Evolutionary conservation across 2,113 vertebrate species (phyloP).

Genomic region (Centrocercus urophasianus): DNA sequence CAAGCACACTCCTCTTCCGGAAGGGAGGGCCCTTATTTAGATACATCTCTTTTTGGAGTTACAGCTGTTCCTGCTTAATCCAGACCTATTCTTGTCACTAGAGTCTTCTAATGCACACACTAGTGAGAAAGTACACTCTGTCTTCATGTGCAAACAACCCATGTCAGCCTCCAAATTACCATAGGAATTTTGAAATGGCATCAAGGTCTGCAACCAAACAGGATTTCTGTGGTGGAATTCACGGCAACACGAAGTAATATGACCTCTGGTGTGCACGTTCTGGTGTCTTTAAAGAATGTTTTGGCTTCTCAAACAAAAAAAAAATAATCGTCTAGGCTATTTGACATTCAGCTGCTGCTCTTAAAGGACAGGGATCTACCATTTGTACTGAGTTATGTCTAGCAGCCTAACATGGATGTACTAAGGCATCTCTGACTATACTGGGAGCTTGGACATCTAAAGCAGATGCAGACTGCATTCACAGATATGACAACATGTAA

Average conservation of each 20-base stretch:
- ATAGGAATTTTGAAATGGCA: neutral
- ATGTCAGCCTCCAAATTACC: rapidly evolving
- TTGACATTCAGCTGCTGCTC: neutral
- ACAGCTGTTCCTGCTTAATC: neutral
- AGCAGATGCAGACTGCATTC: neutral
- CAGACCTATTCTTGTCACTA: neutral
- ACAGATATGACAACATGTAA: neutral
- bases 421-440: neutral
- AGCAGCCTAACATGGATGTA: neutral
- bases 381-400: neutral
- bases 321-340: neutral
- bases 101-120: neutral
- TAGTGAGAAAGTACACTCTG: rapidly evolving
- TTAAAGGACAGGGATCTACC: neutral
- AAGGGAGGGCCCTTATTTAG: rapidly evolving
- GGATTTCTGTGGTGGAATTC: neutral
- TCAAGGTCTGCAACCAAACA: neutral
- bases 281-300: neutral
- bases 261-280: too few relatives aligned
- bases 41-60: neutral
- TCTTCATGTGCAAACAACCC: rapidly evolving
- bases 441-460: neutral
- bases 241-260: neutral
- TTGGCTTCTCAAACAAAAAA: neutral
- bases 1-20: neutral